phyloP scores from a whole-genome alignment of 2,113 vertebrate genomes.

The Uropsilus gracilis region DNA sequence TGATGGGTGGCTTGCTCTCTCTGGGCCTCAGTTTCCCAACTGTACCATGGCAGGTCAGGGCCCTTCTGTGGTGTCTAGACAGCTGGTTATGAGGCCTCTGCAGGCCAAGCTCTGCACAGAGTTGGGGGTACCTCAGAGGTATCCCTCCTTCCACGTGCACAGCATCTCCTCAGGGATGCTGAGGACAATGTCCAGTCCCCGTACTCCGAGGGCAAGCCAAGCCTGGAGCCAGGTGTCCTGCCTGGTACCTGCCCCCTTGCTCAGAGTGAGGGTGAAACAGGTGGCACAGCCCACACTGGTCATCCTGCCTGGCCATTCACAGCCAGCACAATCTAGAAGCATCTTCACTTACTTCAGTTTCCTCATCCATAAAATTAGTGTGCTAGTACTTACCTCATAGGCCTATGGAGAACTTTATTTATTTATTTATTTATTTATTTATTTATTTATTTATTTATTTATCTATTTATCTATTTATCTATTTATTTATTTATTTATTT shows the following conservation, averaged over 20 bases:
- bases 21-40: background rate
- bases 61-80: background rate
- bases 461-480: no score
- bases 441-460: no score
- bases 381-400: rapidly evolving
- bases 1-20: background rate
- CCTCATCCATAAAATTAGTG: background rate
- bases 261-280: background rate
- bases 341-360: constrained; percentile 3
- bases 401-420: background rate
- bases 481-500: no score
- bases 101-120: background rate
- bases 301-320: background rate
- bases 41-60: background rate
- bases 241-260: background rate
- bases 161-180: rapidly evolving
- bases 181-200: background rate
- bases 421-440: no score
- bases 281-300: no score
- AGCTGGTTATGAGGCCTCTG: background rate
- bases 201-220: background rate
- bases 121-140: background rate
- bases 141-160: background rate
- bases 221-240: background rate
- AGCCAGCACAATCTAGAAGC: background rate